Base-by-base conservation (phyloP, 2,797 vertebrate species). In the Amblyraja radiata region DNA sequence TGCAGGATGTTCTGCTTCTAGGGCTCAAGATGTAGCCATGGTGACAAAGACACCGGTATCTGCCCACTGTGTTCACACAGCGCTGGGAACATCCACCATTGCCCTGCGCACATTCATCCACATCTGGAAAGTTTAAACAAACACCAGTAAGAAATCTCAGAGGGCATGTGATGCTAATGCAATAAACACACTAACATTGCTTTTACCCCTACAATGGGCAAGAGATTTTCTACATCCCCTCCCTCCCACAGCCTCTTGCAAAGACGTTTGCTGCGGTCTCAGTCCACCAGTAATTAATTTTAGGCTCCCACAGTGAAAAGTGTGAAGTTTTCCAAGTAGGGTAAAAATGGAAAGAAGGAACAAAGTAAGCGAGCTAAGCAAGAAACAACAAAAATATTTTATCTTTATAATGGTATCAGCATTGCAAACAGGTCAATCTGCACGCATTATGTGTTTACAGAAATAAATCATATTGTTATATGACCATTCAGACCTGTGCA, bases 21-120 rank as follows among this genome's bases (percentile, higher is more conserved):
- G 61, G 61, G 65, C 63, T 32, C 84, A 88, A 21, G 84, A 13
- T 88, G 28, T 81, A 93, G 11, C 81, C 93, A 21, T 25, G 93
- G 77, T n/a, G 36, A 25, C 93, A 93, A 46, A 0, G n/a, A 86
- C 93, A 93, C 68, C n/a, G 78, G 39, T 93, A 93, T 61, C 78
- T 93, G 23, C 78, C 93, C 9, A 28, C 61, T 10, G 14, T 73
- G 81, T 84, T 93, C n/a, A 81, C 16, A 73, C 93, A 93, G 93
- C 58, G 78, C 77, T 93, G 93, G 68, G 68, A 83, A 25, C 93
- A 93, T 23, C 80, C 81, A 1, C 80, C 81, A 73, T 90, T 93
- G 93, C 88, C 39, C 54, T 46, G 6, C 6, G 90, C 11, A 54
- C 93, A 93, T 79, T 93, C 78, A 9, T 93, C 63, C 68, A 83